A percentile compares a stretch with the other conserved stretches of the same genome.
phyloP scores from a whole-genome alignment of 2,113 vertebrate genomes.

The Notothenia rossii region DNA sequence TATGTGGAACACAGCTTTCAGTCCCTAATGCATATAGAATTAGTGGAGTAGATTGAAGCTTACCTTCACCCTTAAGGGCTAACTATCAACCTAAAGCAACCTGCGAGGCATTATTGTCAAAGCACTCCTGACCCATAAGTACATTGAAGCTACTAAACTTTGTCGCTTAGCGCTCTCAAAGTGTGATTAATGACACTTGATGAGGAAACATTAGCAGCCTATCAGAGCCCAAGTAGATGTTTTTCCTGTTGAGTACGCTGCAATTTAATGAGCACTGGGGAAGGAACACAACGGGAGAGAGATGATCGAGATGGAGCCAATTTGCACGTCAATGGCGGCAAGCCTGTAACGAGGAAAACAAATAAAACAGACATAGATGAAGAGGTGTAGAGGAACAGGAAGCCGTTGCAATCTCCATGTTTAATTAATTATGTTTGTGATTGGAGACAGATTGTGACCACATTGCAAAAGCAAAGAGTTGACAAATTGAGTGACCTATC shows the following conservation, averaged over 20 bases:
- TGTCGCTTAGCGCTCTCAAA: conserved; percentile 37
- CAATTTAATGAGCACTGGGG: conserved; percentile 71
- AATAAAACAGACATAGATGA: conserved; percentile 38
- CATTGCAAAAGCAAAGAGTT: conserved; percentile 19
- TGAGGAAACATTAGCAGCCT: conserved; percentile 64
- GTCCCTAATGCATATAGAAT: not conserved
- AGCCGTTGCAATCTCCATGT: conserved; percentile 28
- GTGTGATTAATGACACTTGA: conserved; percentile 71
- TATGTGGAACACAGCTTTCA: not conserved
- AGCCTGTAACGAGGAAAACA: conserved; percentile 51
- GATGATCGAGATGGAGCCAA: conserved; percentile 78
- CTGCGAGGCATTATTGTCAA: conserved; percentile 26
- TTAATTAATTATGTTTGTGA: conserved; percentile 60
- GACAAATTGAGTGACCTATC: conserved; percentile 65
- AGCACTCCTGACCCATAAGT: conserved; percentile 26
- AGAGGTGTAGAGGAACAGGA: conserved; percentile 9
- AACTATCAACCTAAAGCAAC: conserved; percentile 20
- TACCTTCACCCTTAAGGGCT: conserved; percentile 1
- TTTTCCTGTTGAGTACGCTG: conserved; percentile 43
- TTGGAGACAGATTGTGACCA: conserved; percentile 29
- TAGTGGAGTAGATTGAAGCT: not conserved
- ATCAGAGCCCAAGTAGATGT: conserved; percentile 46
- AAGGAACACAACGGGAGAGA: conserved; percentile 59
- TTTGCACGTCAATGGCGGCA: conserved; percentile 60
- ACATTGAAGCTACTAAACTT: conserved; percentile 42